Evolutionary conservation across 2,113 vertebrate genomes (phyloP), one percentile per base, ranked within the genome.

Genomic region (Tapirus terrestris): DNA sequence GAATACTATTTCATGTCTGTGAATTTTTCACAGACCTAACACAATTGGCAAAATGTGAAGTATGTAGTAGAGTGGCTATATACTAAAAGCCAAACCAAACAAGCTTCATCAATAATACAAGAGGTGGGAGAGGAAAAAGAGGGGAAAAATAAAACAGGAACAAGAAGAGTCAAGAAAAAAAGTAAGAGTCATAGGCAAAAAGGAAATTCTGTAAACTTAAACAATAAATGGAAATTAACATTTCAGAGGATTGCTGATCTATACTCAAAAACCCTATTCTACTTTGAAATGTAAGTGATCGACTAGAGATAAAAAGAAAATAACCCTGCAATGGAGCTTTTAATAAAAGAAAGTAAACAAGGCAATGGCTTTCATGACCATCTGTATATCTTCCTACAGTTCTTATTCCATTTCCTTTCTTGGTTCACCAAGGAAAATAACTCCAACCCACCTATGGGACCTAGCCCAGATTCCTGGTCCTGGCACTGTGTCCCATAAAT

Each of bases 11-110:
- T 96, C 31, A 75, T 77, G 53, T 67, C 45, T 89, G 60, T 87
- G 45, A 77, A 60, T 90, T 88, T 94, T 85, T 96, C 43, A 92
- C 70, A 96, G 65, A 87, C 58, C 56, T 95, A 91, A 92, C 93
- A 75, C 39, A 88, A 88, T 25, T 91, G 72, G 79, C 29, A 87
- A 94, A 87, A 81, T 73, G 21, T 36, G 33, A 90, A 14, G 13
- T 56, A 65, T n/a, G 13, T 33, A 63, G 45, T 18, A 63, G 18
- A 68, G 61, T 61, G 53, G 39, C 45, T 88, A 3, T 68, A n/a
- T 61, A 67, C 29, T 79, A n/a, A 93, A 95, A 95, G 48, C 29
- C 72, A 93, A 81, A 77, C 39, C 60, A 77, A 65, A 77, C 31
- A 70, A 87, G 29, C 6, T 70, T 95, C 61, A 90, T 94, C 51